Evolutionary conservation across 2,113 vertebrate species (phyloP), one percentile per base, ranked within the genome.

Genomic region (Rhagologus leucostigma): DNA sequence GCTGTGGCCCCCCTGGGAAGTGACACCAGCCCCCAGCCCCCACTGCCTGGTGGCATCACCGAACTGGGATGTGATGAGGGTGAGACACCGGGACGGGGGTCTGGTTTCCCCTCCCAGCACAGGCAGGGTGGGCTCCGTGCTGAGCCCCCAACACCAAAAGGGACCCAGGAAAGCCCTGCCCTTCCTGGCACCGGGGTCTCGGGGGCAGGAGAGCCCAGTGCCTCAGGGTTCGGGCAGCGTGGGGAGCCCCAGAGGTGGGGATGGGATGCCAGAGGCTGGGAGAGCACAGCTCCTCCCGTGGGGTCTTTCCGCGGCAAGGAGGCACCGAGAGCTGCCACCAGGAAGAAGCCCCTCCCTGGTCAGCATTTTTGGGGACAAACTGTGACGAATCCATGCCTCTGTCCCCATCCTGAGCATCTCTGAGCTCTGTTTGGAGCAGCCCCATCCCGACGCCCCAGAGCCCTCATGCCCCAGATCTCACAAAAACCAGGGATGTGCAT

Each of bases 371-470:
- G 41, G 35, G 63, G 49, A 22, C 52, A 37, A 74, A 56, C 4
- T 10, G 32, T 3, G 13, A 30, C 26, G 5, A 76, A 70, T 5
- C 39, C 37, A 44, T 32, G 14, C 16, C 12, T 27, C 24, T n/a
- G 52, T 41, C 42, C 59, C n/a, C 8, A 1, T 13, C 13, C 35
- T 11, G 21, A 68, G 75, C 33, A 62, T 22, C 44, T 3, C 16
- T 4, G 1, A 1, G 39, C 12, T 8, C 18, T 2, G 1, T 5
- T 44, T 18, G 42, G 42, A 44, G 42, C 50, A 33, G 35, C 35
- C 41, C 50, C 3, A 2, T 32, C 35, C 69, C 0, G 0, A 14
- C 4, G 10, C 9, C 62, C 52, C 13, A 4, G 9, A 67, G 15
- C 3, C 1, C 49, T 69, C 65, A 2, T 11, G 9, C 23, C 63